Evolutionary conservation across 2,113 vertebrate species (phyloP).

Genomic region (Catharus fuscescens): DNA sequence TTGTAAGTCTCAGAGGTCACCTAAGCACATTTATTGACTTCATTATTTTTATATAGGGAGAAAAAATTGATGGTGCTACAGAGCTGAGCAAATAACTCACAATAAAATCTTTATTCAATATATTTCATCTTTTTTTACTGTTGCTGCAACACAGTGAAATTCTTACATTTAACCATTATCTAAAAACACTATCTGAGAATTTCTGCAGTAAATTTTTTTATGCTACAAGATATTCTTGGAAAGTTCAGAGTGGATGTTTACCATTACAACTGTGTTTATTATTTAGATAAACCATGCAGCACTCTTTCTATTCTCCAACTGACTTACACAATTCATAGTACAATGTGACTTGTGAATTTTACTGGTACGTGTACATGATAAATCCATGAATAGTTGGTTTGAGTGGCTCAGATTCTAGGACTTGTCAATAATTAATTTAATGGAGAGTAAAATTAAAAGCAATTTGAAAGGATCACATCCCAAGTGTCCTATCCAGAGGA

Average conservation of each 20-base stretch:
- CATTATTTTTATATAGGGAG: constrained; percentile 68
- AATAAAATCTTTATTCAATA: constrained; percentile 68
- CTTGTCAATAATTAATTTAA: constrained; percentile 55
- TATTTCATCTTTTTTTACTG: constrained; percentile 50
- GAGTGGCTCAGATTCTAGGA: neutral
- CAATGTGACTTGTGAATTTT: neutral
- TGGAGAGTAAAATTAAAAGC: constrained; percentile 52
- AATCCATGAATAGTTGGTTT: constrained; percentile 1
- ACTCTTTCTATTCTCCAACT: neutral
- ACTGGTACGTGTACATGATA: neutral
- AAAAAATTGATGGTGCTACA: constrained; percentile 60
- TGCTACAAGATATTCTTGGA: constrained; percentile 23
- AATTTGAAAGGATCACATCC: constrained; percentile 33
- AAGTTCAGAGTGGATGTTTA: constrained; percentile 40
- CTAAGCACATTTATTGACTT: constrained; percentile 68
- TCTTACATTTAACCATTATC: constrained; percentile 44
- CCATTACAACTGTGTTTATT: constrained; percentile 14
- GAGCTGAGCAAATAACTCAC: constrained; percentile 64
- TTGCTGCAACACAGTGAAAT: constrained; percentile 51
- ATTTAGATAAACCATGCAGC: constrained; percentile 1
- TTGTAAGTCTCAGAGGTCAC: constrained; percentile 61
- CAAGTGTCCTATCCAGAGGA: neutral
- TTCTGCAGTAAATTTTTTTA: constrained; percentile 49
- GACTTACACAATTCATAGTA: neutral
- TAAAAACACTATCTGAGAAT: constrained; percentile 39